Evolutionary conservation across 2,113 vertebrate genomes (phyloP).

Genomic region (Agapornis roseicollis): DNA sequence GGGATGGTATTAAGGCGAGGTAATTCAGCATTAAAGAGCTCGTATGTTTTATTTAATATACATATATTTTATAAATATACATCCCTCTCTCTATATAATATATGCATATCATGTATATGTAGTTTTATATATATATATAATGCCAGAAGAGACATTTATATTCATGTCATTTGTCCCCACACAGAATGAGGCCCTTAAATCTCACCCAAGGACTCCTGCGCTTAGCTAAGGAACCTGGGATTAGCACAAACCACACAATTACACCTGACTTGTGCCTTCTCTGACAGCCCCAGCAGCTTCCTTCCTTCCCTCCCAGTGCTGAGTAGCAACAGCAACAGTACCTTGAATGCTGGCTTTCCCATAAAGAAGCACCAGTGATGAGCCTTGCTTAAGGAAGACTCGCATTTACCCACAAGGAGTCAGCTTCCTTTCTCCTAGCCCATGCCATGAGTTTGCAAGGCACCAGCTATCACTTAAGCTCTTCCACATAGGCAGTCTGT

Average conservation of each 20-base stretch:
- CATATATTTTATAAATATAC: not conserved
- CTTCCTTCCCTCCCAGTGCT: no score
- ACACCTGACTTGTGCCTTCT: not conserved
- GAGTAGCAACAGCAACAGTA: not conserved
- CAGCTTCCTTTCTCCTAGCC: not conserved
- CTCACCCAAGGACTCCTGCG: not conserved
- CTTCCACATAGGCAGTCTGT: not conserved
- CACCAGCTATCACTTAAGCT: not conserved
- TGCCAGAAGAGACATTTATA: not conserved
- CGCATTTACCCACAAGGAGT: not conserved
- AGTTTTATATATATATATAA: not conserved
- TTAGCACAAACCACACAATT: not conserved
- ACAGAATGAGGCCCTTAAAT: not conserved
- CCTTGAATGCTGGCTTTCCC: not conserved
- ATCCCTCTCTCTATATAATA: no score
- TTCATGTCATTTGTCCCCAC: not conserved
- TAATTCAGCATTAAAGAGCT: not conserved
- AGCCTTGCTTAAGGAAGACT: not conserved
- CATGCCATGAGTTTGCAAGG: not conserved
- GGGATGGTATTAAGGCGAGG: not conserved
- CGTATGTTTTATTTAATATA: rapidly evolving
- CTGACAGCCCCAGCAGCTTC: not conserved
- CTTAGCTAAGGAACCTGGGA: not conserved
- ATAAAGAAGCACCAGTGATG: not conserved
- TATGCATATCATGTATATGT: not conserved